phyloP scores from a whole-genome alignment of 2,797 vertebrate genomes.

The Picus viridis region DNA sequence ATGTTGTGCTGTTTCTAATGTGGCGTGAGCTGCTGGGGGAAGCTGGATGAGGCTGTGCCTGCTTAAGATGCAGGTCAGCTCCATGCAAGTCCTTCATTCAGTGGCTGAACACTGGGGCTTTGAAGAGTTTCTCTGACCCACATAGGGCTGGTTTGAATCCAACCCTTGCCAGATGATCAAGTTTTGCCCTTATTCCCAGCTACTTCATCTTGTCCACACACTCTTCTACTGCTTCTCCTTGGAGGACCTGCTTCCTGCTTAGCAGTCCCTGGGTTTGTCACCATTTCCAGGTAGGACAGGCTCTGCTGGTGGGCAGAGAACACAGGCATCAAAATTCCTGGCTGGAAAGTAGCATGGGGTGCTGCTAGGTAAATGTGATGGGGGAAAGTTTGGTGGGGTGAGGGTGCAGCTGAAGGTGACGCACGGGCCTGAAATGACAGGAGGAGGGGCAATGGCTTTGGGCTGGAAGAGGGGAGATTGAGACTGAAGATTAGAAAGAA shows the following conservation, averaged over 20 bases:
- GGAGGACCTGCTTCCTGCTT: not conserved
- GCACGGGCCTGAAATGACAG: not conserved
- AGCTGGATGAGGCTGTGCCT: not conserved
- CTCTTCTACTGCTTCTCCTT: not conserved
- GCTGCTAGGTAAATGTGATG: not conserved
- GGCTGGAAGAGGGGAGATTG: too few relatives aligned
- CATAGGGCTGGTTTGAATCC: conserved; percentile 5
- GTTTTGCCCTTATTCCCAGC: not conserved
- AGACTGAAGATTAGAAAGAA: too few relatives aligned
- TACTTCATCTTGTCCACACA: not conserved
- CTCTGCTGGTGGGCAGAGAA: not conserved
- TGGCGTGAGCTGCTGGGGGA: rapidly evolving
- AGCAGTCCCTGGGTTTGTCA: rapidly evolving
- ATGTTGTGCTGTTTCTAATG: rapidly evolving
- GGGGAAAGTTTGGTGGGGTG: rapidly evolving
- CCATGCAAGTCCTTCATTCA: conserved; percentile 35
- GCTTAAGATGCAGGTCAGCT: conserved; percentile 55
- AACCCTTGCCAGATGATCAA: not conserved
- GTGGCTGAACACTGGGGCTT: not conserved
- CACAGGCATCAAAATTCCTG: not conserved
- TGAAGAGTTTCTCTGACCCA: conserved; percentile 54
- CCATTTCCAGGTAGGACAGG: not conserved
- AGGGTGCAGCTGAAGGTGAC: not conserved
- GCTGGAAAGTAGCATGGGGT: not conserved
- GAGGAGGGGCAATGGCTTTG: too few relatives aligned